Evolutionary conservation across 2,113 vertebrate genomes (phyloP), one percentile per base, ranked within the genome.

Genomic region (Apaloderma vittatum): DNA sequence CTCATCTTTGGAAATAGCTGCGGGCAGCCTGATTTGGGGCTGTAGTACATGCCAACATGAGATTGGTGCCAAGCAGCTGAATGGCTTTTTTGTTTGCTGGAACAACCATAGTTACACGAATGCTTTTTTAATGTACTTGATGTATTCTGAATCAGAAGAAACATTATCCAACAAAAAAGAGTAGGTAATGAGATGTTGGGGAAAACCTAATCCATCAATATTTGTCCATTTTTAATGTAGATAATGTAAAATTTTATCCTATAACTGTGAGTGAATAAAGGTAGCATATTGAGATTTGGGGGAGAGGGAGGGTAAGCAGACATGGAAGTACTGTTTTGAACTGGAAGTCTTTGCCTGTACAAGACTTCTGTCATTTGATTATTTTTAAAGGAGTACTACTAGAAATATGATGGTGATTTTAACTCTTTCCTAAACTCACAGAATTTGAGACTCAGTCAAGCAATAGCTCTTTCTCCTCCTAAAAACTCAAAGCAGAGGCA

Each of bases 51-150:
- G 79, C 93, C 89, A 95, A 23, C 81, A n/a, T 3, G 59, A 92
- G 79, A 80, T 36, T 70, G 59, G 49, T 71, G 82, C 94, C 90
- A 93, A 88, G 82, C 54, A 80, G 67, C 2, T 96, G 92, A 90
- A 93, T 77, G 71, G 72, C 82, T 84, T 94, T 94, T 96, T 86
- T 90, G 94, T 96, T 96, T 92, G 78, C 71, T 3, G 2, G 90
- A 93, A 72, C 12, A 86, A 32, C 77, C 74, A 22, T 51, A 71
- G 82, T 73, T 80, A 87, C 81, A 85, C 15, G 6, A 73, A 70
- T 59, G 46, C 46, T 51, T 88, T 86, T 95, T 67, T 54, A 90
- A 86, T 49, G 20, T 71, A 86, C 72, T 92, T 55, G 54, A 36
- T 70, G 12, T 58, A 55, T 88, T 86, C 63, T 62, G 58, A 73